phyloP scores from a whole-genome alignment of 2,888 invertebrate species.

The Poecilus cupreus region DNA sequence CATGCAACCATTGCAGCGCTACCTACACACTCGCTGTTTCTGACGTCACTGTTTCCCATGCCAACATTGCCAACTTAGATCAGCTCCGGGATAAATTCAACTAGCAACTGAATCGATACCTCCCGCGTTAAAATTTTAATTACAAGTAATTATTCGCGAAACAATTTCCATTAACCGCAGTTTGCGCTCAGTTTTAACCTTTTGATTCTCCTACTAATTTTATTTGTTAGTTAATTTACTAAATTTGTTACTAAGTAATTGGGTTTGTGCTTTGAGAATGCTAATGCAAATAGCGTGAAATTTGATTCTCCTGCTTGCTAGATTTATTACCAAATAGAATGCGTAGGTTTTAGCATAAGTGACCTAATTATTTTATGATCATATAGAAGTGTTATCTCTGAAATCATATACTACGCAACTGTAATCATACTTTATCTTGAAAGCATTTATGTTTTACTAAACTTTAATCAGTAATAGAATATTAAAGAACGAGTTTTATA shows the following conservation, averaged over 20 bases:
- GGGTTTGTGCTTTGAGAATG: not conserved
- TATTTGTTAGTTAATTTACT: not conserved
- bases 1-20: not conserved
- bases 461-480: too few species aligned
- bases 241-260: too few species aligned
- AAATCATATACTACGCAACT: too few species aligned
- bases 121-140: not conserved
- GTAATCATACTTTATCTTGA: too few species aligned
- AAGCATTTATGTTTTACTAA: too few species aligned
- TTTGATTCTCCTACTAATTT: not conserved
- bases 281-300: not conserved
- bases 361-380: too few species aligned
- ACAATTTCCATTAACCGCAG: slow-evolving; percentile 33
- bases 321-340: not conserved
- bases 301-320: not conserved
- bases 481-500: too few species aligned
- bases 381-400: too few species aligned
- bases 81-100: slow-evolving; percentile 20
- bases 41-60: slow-evolving; percentile 23
- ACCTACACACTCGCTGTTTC: not conserved
- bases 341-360: too few species aligned
- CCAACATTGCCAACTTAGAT: not conserved
- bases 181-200: not conserved
- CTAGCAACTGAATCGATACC: slow-evolving; percentile 1
- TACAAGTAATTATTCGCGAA: slow-evolving; percentile 10